Conservation (phyloP, 2,888 invertebrate species). For the Xiphydria camelus region DNA sequence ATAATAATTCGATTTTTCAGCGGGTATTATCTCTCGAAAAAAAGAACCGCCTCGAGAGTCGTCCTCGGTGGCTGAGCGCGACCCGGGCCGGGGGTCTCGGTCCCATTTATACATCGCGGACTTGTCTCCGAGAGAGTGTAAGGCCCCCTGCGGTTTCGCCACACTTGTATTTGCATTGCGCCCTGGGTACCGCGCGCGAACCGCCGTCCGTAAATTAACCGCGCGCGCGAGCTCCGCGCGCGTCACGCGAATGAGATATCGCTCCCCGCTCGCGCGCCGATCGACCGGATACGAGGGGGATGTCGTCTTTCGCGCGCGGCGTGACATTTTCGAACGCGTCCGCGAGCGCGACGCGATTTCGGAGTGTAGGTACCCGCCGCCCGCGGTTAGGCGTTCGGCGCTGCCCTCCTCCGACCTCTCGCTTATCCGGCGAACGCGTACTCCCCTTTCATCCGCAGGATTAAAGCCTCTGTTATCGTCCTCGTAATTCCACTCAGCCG, state of each 20-base stretch:
- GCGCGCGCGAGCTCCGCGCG: too few relatives aligned
- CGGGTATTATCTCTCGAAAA: conserved; percentile 9
- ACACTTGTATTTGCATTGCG: conserved; percentile 39
- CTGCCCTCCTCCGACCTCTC: too few relatives aligned
- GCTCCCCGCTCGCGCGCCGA: conserved; percentile 8
- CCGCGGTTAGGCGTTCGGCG: too few relatives aligned
- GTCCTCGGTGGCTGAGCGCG: conserved; percentile 11
- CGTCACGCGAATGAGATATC: conserved; percentile 34
- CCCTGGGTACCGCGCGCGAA: conserved; percentile 15
- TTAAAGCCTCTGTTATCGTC: conserved; percentile 8
- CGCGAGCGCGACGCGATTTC: too few relatives aligned
- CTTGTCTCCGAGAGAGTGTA: conserved; percentile 36
- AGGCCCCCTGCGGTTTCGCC: conserved; percentile 36
- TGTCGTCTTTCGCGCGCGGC: too few relatives aligned
- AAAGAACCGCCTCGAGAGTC: conserved; percentile 18
- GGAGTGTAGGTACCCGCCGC: too few relatives aligned
- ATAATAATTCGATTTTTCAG: conserved; percentile 27
- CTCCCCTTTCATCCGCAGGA: not conserved
- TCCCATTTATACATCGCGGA: conserved; percentile 35
- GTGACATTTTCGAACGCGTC: too few relatives aligned
- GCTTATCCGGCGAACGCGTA: not conserved
- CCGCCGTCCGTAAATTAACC: conserved; percentile 35
- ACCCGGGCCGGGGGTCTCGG: too few relatives aligned
- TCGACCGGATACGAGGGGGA: too few relatives aligned
- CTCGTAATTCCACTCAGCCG: conserved; percentile 8